Evolutionary conservation across 2,113 vertebrate genomes (phyloP), one percentile per base, ranked within the genome.

Genomic region (Balaeniceps rex): DNA sequence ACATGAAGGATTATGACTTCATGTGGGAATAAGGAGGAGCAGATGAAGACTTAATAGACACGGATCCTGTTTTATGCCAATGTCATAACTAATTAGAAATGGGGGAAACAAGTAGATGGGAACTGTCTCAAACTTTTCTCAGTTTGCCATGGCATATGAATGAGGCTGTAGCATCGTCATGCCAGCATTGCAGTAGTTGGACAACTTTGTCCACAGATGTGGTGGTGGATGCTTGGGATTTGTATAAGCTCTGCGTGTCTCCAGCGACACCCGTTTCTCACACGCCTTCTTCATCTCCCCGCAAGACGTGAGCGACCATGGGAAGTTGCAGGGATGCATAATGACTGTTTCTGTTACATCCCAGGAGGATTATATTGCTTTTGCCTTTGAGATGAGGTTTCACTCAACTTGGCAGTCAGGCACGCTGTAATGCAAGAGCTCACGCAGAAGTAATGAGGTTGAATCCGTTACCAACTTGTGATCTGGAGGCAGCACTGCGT

Each of bases 41-140:
- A 93, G 87, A 94, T 77, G 85, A 96, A 82, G 63, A 31, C 34
- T 69, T 40, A 60, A 65, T 44, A 81, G 57, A 81, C 86, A 57
- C 17, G 66, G 47, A 75, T 82, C 94, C 83, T 42, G 12, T 17
- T 86, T 93, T 46, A 83, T 57, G 63, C 70, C 89, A 94, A 6
- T 46, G 36, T 71, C 75, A 64, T 78, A 70, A 76, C 68, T 93
- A 90, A 89, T 95, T 95, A 96, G 79, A 94, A 96, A 88, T 75
- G 38, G 36, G 44, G 44, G 9, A 42, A 88, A 65, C 70, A 83
- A 93, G 42, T 69, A 84, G 80, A 95, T 72, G 58, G 54, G 66
- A 94, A 69, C 52, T 11, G 29, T 44, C 80, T 91, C 87, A 66
- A 19, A 42, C 65, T 57, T 61, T 65, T 81, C 74, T 78, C 34